phyloP scores from a whole-genome alignment of 2,113 vertebrate genomes.

The Mixornis gularis region DNA sequence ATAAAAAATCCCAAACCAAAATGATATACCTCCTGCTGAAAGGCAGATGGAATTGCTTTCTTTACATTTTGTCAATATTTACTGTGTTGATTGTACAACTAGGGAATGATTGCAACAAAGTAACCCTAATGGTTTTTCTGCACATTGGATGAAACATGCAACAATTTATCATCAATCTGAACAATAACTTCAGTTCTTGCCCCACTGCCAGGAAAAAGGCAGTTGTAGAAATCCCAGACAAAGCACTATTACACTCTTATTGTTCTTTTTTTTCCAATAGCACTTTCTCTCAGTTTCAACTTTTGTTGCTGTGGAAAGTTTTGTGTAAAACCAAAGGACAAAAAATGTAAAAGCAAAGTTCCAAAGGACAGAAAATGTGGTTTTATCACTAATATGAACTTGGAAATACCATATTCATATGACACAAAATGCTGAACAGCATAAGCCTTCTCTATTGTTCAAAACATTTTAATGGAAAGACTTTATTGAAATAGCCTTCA shows the following conservation, averaged over 20 bases:
- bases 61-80: neutral
- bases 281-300: neutral
- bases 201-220: neutral
- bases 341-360: neutral
- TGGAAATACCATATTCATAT: neutral
- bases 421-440: neutral
- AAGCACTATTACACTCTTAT: neutral
- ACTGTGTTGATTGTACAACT: neutral
- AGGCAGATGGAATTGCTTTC: neutral
- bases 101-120: neutral
- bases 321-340: neutral
- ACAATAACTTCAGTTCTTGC: neutral
- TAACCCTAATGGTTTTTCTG: neutral
- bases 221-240: neutral
- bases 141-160: neutral
- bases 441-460: neutral
- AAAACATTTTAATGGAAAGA: neutral
- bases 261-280: neutral
- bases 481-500: neutral
- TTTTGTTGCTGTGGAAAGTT: neutral
- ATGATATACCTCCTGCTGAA: neutral
- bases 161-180: neutral
- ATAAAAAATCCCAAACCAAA: neutral
- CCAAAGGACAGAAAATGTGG: neutral
- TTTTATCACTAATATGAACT: neutral